Evolutionary conservation across 2,797 vertebrate genomes (phyloP).

Genomic region (Scarus forsteni): DNA sequence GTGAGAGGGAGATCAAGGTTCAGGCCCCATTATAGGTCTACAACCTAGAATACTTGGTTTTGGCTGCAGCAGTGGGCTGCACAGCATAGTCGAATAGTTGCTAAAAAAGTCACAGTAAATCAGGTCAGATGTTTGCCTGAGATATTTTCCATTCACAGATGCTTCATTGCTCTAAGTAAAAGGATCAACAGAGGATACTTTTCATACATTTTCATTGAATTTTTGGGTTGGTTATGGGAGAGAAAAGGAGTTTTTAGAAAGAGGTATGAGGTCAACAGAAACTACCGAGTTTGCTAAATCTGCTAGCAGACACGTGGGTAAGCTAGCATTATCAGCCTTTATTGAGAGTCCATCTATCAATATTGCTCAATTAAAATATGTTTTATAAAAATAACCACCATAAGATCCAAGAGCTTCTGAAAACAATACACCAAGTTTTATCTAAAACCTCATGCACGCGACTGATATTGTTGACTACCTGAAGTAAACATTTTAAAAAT

Average conservation of each 20-base stretch:
- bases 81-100: neutral
- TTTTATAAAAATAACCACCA: conserved; percentile 10
- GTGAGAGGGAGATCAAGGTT: neutral
- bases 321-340: conserved; percentile 7
- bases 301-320: neutral
- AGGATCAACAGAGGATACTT: too few relatives aligned
- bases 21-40: neutral
- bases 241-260: conserved; percentile 6
- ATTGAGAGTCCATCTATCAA: neutral
- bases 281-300: conserved; percentile 6
- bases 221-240: conserved; percentile 15
- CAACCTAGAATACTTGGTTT: neutral
- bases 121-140: neutral
- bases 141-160: neutral
- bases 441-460: neutral
- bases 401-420: neutral
- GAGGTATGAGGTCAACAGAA: conserved; percentile 25
- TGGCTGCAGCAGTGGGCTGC: neutral
- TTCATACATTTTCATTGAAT: conserved; percentile 22
- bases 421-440: conserved; percentile 3
- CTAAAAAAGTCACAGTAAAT: neutral
- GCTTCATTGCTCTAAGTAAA: too few relatives aligned
- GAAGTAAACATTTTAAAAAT: conserved; percentile 12
- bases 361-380: conserved; percentile 34
- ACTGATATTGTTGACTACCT: conserved; percentile 9